Base-by-base conservation (phyloP, 2,888 invertebrate species). In the Chloroclystis v-ata region DNA sequence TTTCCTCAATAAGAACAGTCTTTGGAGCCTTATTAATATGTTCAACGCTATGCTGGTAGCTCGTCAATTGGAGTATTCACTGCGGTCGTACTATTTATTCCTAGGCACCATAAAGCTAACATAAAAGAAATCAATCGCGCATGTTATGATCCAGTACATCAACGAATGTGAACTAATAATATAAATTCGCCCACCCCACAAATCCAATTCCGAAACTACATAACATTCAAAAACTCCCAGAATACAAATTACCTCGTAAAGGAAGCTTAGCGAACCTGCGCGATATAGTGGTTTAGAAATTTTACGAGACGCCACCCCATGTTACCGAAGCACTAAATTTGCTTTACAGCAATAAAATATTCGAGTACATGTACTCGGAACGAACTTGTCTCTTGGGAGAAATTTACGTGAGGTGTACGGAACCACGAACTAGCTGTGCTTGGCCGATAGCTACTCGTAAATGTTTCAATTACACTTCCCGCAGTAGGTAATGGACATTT, bases 301-400 rank as follows among this genome's bases (percentile, higher is more conserved):
- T 52, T 49, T 46, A 56, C 52, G 52, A 57, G 41, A 37, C 37
- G 37, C 45, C 39, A 42, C 43, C 42, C 50, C 41, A 45, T 42
- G 45, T 50, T 47, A 43, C 39, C 42, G 44, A 49, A 52, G 48
- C 48, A 51, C 43, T 52, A 52, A 53, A 53, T 56, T 54, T 49
- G 39, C 42, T 47, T 39, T 41, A 44, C 45, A 49, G 52, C 49
- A 56, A 54, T 57, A 59, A 56, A 59, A 56, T 56, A 53, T 54
- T 49, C 44, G 43, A 47, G 51, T 52, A 51, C 43, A 37, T 42
- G 53, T 52, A 52, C 49, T 54, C 47, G 39, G 53, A 54, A 51
- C 37, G 49, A 52, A 52, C 57, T 54, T 42, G 49, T 52, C 62
- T 45, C 59, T 37, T 28, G 44, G 51, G 62, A 60, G 48, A 49